Base-by-base conservation (phyloP, 2,113 vertebrate species). In the Nothobranchius furzeri region DNA sequence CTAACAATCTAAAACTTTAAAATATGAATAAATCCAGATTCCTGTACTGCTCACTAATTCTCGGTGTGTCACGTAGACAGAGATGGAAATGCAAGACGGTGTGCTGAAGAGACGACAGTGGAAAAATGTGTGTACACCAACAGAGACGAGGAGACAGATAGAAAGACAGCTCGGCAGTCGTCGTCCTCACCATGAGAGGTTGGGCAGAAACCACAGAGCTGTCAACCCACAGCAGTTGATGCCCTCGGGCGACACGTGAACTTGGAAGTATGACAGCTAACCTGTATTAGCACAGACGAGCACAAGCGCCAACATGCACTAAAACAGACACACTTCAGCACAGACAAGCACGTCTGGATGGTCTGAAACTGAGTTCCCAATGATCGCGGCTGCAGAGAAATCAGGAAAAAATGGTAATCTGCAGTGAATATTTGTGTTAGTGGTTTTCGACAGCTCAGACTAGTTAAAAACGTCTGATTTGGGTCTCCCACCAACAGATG, bases 251-350 rank as follows among this genome's bases (percentile, higher is more conserved):
- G 85, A 85, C 60, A 47, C 66, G 45, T 75, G 85, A 82, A 76
- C 89, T 78, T 76, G 83, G 57, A 85, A 67, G 83, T 77, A 80
- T 25, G 45, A 70, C 85, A 76, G 62, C 66, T 43, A 54, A 25
- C 63, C 37, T 75, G 78, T 66, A 57, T 77, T 73, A 70, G 52
- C 60, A 65, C 17, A 3, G 62, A 80, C 47, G 72, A 36, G 13
- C 54, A 56, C 68, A 82, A 40, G 59, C 13, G 60, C 48, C 35
- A 14, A 57, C 78, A 62, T 35, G 59, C 65, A 73, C 43, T 12
- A 2, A 11, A 9, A 49, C 14, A 49, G 15, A 57, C 53, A 54
- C 55, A 62, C 53, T 43, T 37, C 10, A 49, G 36, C 54, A 59
- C 43, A 75, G 57, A 55, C 58, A 48, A 49, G 47, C 13, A 56